phyloP scores from a whole-genome alignment of 2,113 vertebrate species.

The Syngnathus scovelli region DNA sequence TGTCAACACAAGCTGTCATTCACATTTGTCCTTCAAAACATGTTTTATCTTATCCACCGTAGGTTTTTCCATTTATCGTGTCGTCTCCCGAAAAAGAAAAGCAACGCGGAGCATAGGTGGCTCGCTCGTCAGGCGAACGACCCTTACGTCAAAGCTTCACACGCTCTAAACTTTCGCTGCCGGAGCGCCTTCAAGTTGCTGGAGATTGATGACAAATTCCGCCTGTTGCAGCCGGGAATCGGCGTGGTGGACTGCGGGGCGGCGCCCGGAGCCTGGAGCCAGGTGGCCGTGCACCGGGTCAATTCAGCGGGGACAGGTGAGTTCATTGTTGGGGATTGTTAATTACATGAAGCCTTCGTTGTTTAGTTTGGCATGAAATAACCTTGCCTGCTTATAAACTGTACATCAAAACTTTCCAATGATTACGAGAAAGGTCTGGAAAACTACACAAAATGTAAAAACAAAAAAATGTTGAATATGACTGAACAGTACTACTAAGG shows the following conservation, averaged over 20 bases:
- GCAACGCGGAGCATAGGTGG: constrained; percentile 75
- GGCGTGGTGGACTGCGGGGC: constrained; percentile 88
- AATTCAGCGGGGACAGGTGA: constrained; percentile 81
- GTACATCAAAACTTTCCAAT: neutral
- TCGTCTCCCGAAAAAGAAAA: constrained; percentile 62
- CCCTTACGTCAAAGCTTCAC: constrained; percentile 84
- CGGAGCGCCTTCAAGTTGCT: constrained; percentile 92
- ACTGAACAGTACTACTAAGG: too few relatives aligned
- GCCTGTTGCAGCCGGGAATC: constrained; percentile 75
- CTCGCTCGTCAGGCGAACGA: constrained; percentile 78
- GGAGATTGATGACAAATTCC: constrained; percentile 78
- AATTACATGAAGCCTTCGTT: neutral
- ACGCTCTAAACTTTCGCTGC: constrained; percentile 78
- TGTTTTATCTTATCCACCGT: constrained; percentile 31
- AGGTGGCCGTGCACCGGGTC: constrained; percentile 83
- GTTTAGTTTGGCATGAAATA: too few relatives aligned
- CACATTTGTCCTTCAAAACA: neutral
- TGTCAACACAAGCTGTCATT: neutral
- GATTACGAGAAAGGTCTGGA: neutral
- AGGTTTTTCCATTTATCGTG: constrained; percentile 60
- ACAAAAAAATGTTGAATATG: too few relatives aligned
- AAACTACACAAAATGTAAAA: neutral
- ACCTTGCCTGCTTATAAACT: neutral
- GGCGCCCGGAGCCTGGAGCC: constrained; percentile 92
- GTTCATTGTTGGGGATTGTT: constrained; percentile 11